These are phyloP conservation scores for Tyrannus savana DNA, from an alignment of 2,113 vertebrate species.

Conservation along the genomic window DNA sequence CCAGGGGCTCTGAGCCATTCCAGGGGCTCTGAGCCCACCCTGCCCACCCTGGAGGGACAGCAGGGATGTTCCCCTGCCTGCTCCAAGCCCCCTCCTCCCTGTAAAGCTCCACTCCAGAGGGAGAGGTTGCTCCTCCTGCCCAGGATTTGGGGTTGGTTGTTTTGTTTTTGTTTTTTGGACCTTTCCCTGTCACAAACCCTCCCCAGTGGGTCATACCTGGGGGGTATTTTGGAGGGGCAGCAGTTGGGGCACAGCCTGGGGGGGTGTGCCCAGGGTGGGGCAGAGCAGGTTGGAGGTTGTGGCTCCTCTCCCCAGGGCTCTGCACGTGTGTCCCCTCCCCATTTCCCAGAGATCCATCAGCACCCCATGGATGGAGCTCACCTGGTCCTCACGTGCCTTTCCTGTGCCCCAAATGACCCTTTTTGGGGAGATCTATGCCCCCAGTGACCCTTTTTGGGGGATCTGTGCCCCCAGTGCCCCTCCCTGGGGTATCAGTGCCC, in stretches of 20 bases:
- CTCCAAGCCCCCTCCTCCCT: not conserved
- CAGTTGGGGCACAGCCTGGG: accelerated
- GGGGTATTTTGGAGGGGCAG: not conserved
- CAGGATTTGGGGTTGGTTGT: not conserved
- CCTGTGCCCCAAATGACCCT: not conserved
- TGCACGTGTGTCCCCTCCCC: not conserved
- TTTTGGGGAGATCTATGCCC: accelerated
- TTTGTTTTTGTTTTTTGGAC: not conserved
- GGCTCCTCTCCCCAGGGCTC: not conserved
- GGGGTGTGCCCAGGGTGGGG: not conserved
- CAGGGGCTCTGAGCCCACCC: not conserved
- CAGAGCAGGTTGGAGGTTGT: not conserved
- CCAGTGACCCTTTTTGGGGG: not conserved
- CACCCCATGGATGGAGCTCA: not conserved
- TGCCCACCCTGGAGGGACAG: not conserved
- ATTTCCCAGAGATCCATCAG: accelerated
- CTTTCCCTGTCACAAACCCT: not conserved
- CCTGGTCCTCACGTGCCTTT: not conserved
- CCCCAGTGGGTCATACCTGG: accelerated
- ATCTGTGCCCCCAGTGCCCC: accelerated
- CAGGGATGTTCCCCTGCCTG: not conserved
- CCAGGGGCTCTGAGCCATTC: not conserved
- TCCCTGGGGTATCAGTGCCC: not conserved
- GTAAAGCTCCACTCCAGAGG: accelerated
- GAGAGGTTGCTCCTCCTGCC: not conserved